phyloP scores from a whole-genome alignment of 2,113 vertebrate species.

The Theropithecus gelada region DNA sequence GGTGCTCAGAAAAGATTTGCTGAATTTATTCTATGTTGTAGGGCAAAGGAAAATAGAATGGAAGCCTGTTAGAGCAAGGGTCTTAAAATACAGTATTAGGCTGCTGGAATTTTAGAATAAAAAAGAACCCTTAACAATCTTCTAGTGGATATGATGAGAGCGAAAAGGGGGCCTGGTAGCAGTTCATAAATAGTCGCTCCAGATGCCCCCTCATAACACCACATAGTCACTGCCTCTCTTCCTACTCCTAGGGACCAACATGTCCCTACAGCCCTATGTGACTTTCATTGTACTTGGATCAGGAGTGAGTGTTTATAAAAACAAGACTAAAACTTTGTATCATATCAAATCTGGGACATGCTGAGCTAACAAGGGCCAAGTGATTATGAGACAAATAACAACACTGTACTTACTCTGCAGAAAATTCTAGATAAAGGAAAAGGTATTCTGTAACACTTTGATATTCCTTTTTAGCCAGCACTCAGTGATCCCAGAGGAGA shows the following conservation, averaged over 20 bases:
- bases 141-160: neutral
- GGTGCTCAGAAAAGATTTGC: neutral
- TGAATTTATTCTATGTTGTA: neutral
- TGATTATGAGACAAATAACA: slow-evolving; percentile 57
- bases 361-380: slow-evolving; percentile 51
- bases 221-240: slow-evolving; percentile 4
- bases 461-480: slow-evolving; percentile 57
- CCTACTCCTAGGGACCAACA: neutral
- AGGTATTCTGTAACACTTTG: neutral
- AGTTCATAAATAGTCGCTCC: neutral
- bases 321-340: slow-evolving; percentile 18
- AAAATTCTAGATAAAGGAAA: slow-evolving; percentile 54
- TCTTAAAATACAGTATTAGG: neutral
- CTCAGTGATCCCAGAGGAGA: slow-evolving; percentile 66
- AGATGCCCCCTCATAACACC: neutral
- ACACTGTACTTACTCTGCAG: neutral
- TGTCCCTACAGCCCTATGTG: neutral
- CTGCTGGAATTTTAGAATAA: neutral
- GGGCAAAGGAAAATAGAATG: neutral
- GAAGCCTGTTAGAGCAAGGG: neutral
- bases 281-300: neutral
- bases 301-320: neutral
- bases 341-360: slow-evolving; percentile 51
- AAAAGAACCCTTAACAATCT: neutral
- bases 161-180: neutral